Conservation (phyloP, 1,140 invertebrate species). For the Aradophagus sp. region DNA sequence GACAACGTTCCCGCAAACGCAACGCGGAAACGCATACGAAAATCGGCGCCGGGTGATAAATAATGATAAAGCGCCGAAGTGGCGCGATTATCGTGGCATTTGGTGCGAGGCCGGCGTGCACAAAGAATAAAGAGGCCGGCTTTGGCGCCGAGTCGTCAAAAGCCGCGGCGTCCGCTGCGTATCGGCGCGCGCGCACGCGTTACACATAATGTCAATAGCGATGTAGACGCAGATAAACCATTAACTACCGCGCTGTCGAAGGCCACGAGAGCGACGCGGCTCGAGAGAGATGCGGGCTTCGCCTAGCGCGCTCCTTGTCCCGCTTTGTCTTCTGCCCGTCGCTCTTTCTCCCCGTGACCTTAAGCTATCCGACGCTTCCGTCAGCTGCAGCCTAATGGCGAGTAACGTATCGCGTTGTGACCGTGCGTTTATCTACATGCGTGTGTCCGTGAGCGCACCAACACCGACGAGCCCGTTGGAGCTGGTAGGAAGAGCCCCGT, state of each 20-base stretch:
- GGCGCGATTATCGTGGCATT: slow-evolving; percentile 47
- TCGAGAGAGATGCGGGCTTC: slow-evolving; percentile 60
- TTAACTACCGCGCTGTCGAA: slow-evolving; percentile 55
- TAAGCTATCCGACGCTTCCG: slow-evolving; percentile 62
- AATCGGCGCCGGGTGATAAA: slow-evolving; percentile 16
- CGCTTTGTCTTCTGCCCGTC: slow-evolving; percentile 25
- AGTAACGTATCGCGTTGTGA: slow-evolving; percentile 48
- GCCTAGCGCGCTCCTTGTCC: slow-evolving; percentile 40
- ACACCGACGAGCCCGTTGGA: background rate
- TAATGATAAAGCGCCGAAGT: too few relatives aligned
- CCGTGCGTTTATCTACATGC: slow-evolving; percentile 13
- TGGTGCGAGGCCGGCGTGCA: slow-evolving; percentile 42
- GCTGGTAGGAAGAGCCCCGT: slow-evolving; percentile 20
- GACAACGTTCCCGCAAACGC: too few relatives aligned
- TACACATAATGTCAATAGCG: slow-evolving; percentile 58
- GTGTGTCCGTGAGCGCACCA: background rate
- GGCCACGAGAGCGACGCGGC: slow-evolving; percentile 57
- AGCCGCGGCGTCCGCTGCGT: slow-evolving; percentile 41
- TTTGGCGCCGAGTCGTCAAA: slow-evolving; percentile 34
- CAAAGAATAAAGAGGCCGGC: slow-evolving; percentile 37
- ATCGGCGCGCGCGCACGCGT: slow-evolving; percentile 47
- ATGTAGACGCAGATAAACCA: slow-evolving; percentile 58
- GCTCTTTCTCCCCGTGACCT: slow-evolving; percentile 58
- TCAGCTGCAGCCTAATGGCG: slow-evolving; percentile 64
- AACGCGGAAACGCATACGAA: slow-evolving; percentile 5